These are phyloP conservation scores for Drosophila vallismaia DNA, from an alignment of 2,888 invertebrate species.

Conservation along the genomic window DNA sequence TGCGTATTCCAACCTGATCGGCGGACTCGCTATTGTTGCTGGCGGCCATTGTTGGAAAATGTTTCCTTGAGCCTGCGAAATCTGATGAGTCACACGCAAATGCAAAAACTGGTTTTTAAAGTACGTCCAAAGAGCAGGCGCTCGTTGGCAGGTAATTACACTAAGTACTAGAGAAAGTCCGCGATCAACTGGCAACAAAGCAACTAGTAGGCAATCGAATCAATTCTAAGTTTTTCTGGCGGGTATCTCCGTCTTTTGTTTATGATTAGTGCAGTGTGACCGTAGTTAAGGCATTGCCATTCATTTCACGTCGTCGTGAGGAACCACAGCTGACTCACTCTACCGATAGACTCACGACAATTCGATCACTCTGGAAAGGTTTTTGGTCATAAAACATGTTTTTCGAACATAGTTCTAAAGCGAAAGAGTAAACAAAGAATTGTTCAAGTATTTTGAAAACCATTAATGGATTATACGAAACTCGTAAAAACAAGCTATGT, in stretches of 20 bases:
- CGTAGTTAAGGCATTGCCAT: neutral
- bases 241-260: slow-evolving; percentile 6
- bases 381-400: too few species aligned
- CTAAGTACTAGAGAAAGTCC: slow-evolving; percentile 2
- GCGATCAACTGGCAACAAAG: slow-evolving; percentile 36
- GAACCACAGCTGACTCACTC: neutral
- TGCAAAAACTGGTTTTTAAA: slow-evolving; percentile 36
- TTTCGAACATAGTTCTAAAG: too few species aligned
- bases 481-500: slow-evolving; percentile 12
- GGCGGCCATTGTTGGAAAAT: slow-evolving; percentile 58
- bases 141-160: slow-evolving; percentile 13
- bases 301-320: neutral
- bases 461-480: neutral
- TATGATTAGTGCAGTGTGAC: slow-evolving; percentile 2
- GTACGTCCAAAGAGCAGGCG: slow-evolving; percentile 5
- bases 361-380: too few species aligned
- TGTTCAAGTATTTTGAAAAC: neutral
- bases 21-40: slow-evolving; percentile 49
- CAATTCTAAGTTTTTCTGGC: slow-evolving; percentile 9
- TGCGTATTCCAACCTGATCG: slow-evolving; percentile 73
- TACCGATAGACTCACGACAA: too few species aligned
- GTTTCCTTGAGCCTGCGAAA: slow-evolving; percentile 31
- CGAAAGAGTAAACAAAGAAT: neutral
- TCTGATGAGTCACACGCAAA: slow-evolving; percentile 65
- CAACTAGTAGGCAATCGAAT: slow-evolving; percentile 25